Evolutionary conservation across 2,888 invertebrate species (phyloP), one percentile per base, ranked within the genome.

Genomic region (Fabriciana adippe): DNA sequence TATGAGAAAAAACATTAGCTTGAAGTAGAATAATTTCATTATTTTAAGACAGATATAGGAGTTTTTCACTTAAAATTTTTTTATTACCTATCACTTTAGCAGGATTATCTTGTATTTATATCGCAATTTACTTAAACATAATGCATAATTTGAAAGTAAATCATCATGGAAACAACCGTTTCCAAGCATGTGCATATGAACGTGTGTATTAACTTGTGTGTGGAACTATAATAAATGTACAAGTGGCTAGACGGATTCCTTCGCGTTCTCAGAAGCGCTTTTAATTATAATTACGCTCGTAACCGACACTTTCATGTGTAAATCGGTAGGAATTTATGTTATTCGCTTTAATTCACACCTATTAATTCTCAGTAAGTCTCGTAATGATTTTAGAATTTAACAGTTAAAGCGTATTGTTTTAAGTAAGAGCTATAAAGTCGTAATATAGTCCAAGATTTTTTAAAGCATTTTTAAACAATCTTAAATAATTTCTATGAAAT

Each of bases 291-390:
- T 67, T 64, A 64, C 26, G 21, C 35, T 66, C 54, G 54, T 66
- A 70, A 68, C 65, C 41, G 60, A 70, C 61, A 68, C 70, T 70
- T 70, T 70, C 62, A 48, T 65, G 62, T 64, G 57, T 59, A 45
- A 68, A 70, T 67, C 64, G 64, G 55, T 61, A 15, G 68, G 57
- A 63, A 62, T 68, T 51, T 65, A 64, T 60, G 48, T 55, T 67
- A 64, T 53, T 70, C 21, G 15, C 26, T 64, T 70, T 64, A 54
- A 31, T 65, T 53, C 35, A 65, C 65, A 61, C 55, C 41, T 61
- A 68, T 55, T 41, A 55, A 56, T 64, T 50, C 41, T 4, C 15
- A 21, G 51, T 51, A 15, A 16, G 35, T 8, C 6, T 8, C 16
- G 50, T 16, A 16, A 16, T 11, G 3, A 26, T 26, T 48, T 18